These are phyloP conservation scores for Esperia sulphurella DNA, from an alignment of 2,888 invertebrate genomes.

Conservation along the genomic window DNA sequence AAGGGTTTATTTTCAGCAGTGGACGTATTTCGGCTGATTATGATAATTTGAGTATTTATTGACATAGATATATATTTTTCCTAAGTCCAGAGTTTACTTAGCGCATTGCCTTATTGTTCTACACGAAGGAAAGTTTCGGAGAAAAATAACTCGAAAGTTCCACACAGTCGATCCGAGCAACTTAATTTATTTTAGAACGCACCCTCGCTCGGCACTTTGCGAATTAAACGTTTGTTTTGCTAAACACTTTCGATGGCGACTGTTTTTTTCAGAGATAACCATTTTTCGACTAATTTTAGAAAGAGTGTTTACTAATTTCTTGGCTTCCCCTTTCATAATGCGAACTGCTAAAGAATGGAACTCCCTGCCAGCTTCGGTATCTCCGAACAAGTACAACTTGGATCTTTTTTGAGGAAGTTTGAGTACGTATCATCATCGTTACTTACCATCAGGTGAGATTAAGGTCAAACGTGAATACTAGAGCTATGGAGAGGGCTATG, in stretches of 20 bases:
- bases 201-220: slow-evolving; percentile 3
- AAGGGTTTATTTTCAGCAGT: no score
- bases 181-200: slow-evolving; percentile 32
- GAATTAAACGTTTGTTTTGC: slow-evolving; percentile 12
- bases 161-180: slow-evolving; percentile 14
- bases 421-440: no score
- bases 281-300: neutral
- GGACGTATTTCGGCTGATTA: no score
- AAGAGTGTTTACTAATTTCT: neutral
- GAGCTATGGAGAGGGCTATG: no score
- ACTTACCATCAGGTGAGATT: no score
- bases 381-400: no score
- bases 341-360: no score
- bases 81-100: neutral
- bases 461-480: no score
- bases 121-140: slow-evolving; percentile 24
- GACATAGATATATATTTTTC: neutral
- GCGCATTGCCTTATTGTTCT: slow-evolving; percentile 16
- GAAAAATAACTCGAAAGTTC: slow-evolving; percentile 39
- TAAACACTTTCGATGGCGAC: neutral
- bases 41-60: no score
- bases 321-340: no score
- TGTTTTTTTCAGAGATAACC: neutral
- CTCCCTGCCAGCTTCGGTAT: no score
- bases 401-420: no score